These are phyloP conservation scores for Cydia amplana DNA, from an alignment of 1,140 invertebrate species.

Conservation along the genomic window DNA sequence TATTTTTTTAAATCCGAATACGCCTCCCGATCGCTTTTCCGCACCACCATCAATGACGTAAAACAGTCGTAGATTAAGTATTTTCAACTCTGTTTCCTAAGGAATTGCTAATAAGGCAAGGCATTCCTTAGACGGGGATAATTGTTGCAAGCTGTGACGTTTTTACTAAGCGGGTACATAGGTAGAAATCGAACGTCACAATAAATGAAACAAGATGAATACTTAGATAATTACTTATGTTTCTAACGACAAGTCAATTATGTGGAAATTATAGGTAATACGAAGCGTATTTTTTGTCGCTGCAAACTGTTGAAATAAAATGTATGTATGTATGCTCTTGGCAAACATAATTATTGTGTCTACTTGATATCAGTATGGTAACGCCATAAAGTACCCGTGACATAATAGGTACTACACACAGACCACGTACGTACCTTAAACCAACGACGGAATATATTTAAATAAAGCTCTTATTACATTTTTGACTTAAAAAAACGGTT, in stretches of 20 bases:
- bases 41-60: background rate
- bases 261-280: background rate
- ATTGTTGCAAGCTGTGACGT: constrained; percentile 7
- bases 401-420: too few relatives aligned
- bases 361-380: too few relatives aligned
- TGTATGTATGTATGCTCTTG: too few relatives aligned
- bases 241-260: background rate
- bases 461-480: too few relatives aligned
- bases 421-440: too few relatives aligned
- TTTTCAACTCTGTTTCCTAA: constrained; percentile 7
- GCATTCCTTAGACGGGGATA: background rate
- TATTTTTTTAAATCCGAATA: background rate
- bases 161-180: background rate
- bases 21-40: background rate
- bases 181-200: constrained; percentile 5
- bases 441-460: too few relatives aligned
- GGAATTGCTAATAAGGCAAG: background rate
- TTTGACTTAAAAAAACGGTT: too few relatives aligned
- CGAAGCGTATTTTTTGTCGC: too few relatives aligned
- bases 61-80: background rate
- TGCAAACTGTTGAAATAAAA: too few relatives aligned
- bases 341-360: too few relatives aligned
- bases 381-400: too few relatives aligned
- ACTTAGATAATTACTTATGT: background rate
- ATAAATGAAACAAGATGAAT: background rate